Evolutionary conservation across 2,888 invertebrate genomes (phyloP), one percentile per base, ranked within the genome.

Genomic region (Morpho deidamia): DNA sequence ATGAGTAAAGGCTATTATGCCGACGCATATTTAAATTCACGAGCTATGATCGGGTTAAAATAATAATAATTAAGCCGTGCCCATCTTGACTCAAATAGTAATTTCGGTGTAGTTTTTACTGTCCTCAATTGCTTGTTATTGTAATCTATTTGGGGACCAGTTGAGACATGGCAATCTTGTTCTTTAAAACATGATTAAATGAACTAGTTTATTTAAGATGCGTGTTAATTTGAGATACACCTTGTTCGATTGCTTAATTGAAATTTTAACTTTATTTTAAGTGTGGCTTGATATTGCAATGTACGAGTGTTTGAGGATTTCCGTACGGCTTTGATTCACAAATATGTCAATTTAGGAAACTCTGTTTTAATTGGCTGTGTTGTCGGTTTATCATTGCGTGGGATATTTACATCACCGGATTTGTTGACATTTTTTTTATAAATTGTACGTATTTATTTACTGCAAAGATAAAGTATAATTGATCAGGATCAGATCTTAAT

Each of bases 51-150:
- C 70, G 59, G 61, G 58, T 64, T 60, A 59, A 74, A 82, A 82
- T 83, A 80, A 83, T 72, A 82, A 83, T 83, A 81, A 83, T 83
- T 81, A 81, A 78, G 77, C 66, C 60, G 67, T 68, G 66, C 66
- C 65, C 62, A 65, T 65, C 64, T 59, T 57, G 63, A 50, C 52
- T 68, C 70, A 64, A 66, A 69, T 67, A 66, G 63, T 64, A 62
- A 67, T 67, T 64, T 62, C 55, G 56, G 60, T 56, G 59, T 58
- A 56, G 64, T 68, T 68, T 67, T 70, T 71, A 71, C 62, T 65
- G 60, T 60, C 64, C 57, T 63, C 63, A 61, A 68, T 70, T 67
- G 60, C 62, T 46, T 47, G 52, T 58, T 64, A 53, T 51, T 47
- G 43, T 61, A 60, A 51, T 63, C 58, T 40, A 38, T 54, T 53